phyloP scores from a whole-genome alignment of 2,113 vertebrate species.

The Euleptes europaea region DNA sequence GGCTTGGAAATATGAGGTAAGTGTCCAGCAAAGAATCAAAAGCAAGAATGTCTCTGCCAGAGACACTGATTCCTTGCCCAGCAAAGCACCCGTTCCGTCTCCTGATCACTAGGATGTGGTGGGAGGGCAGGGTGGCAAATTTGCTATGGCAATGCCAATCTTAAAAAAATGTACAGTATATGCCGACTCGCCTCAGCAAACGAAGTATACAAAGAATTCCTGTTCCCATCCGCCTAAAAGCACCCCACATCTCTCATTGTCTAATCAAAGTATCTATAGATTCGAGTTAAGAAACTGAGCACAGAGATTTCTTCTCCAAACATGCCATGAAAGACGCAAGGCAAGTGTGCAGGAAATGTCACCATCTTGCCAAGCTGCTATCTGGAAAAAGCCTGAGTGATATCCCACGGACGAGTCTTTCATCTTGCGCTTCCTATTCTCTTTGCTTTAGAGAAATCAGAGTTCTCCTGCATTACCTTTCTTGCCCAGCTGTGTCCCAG shows the following conservation, averaged over 20 bases:
- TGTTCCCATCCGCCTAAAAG: neutral
- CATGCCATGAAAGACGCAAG: neutral
- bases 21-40: neutral
- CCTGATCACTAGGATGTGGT: too few relatives aligned
- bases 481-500: constrained; percentile 97
- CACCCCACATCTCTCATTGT: neutral
- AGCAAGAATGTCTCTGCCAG: too few relatives aligned
- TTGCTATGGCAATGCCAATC: too few relatives aligned
- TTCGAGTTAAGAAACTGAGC: neutral
- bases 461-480: constrained; percentile 77
- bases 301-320: too few relatives aligned
- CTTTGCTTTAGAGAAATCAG: neutral
- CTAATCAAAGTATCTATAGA: neutral
- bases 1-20: neutral
- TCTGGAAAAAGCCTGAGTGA: fast-evolving
- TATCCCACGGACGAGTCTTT: too few relatives aligned
- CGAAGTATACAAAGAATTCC: neutral
- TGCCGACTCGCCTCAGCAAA: too few relatives aligned
- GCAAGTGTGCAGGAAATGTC: neutral
- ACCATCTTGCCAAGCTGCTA: neutral
- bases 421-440: neutral
- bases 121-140: neutral
- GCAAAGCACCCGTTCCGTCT: neutral
- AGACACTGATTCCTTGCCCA: neutral
- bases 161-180: too few relatives aligned